Evolutionary conservation across 2,888 invertebrate genomes (phyloP).

Genomic region (Tiliacea aurago): DNA sequence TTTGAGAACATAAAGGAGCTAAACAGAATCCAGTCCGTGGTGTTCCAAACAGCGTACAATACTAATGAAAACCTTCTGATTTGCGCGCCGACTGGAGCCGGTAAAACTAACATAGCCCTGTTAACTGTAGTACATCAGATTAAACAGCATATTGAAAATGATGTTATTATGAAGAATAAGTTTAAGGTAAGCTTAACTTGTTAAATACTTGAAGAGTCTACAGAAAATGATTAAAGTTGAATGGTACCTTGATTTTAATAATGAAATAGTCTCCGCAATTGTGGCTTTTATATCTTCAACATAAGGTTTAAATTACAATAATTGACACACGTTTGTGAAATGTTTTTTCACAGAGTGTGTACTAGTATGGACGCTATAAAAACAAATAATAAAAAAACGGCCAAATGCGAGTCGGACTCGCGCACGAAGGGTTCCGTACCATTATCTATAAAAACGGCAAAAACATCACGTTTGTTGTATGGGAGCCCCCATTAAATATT

Average conservation of each 20-base stretch:
- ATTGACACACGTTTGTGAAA: not conserved
- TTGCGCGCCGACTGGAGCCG: conserved; percentile 99
- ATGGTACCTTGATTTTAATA: not conserved
- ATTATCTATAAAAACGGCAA: too few relatives aligned
- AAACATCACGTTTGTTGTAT: too few relatives aligned
- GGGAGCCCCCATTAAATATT: too few relatives aligned
- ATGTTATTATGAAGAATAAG: conserved; percentile 96
- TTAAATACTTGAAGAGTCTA: not conserved
- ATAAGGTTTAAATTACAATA: not conserved
- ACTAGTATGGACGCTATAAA: not conserved
- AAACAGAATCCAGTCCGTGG: conserved; percentile 98
- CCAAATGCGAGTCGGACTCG: too few relatives aligned
- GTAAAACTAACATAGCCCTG: conserved; percentile 99
- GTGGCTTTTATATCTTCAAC: not conserved
- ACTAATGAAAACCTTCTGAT: conserved; percentile 99
- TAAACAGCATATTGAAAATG: conserved; percentile 95
- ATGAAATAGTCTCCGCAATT: not conserved
- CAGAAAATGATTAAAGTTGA: not conserved
- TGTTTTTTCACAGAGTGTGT: not conserved
- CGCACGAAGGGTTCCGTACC: too few relatives aligned
- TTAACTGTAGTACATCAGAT: conserved; percentile 97
- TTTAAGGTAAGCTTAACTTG: conserved; percentile 93
- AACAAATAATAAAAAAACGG: not conserved
- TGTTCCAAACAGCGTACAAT: conserved; percentile 98
- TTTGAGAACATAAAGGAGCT: conserved; percentile 96